phyloP scores from a whole-genome alignment of 2,797 vertebrate species.

The Molothrus aeneus region DNA sequence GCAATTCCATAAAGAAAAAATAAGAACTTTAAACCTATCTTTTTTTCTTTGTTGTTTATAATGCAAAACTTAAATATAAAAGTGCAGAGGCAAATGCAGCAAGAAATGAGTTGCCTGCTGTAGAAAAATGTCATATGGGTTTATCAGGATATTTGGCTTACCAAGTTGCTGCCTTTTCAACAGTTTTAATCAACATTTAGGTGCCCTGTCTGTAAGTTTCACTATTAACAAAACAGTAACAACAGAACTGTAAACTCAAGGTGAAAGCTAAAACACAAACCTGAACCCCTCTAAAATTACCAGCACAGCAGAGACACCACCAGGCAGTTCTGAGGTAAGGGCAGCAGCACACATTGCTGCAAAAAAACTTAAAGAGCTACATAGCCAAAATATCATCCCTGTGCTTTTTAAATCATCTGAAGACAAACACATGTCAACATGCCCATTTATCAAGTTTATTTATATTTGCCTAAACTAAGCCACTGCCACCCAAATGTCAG shows the following conservation, averaged over 20 bases:
- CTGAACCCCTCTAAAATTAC: neutral
- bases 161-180: neutral
- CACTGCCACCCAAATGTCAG: neutral
- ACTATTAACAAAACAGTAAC: neutral
- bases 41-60: neutral
- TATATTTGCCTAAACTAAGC: neutral
- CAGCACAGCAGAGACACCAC: neutral
- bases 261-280: neutral
- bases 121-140: neutral
- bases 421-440: fast-evolving
- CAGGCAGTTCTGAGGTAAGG: neutral
- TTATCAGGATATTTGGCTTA: neutral
- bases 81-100: neutral
- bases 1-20: neutral
- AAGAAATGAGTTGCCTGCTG: neutral
- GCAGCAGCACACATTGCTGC: neutral
- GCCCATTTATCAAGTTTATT: neutral
- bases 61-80: neutral
- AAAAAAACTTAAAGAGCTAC: neutral
- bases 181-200: neutral
- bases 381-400: neutral
- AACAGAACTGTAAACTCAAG: neutral
- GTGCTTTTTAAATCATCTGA: neutral
- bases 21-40: neutral
- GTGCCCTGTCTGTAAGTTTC: neutral